These are phyloP conservation scores for Leptopilina syphax DNA, from an alignment of 2,888 invertebrate species.

Conservation along the genomic window DNA sequence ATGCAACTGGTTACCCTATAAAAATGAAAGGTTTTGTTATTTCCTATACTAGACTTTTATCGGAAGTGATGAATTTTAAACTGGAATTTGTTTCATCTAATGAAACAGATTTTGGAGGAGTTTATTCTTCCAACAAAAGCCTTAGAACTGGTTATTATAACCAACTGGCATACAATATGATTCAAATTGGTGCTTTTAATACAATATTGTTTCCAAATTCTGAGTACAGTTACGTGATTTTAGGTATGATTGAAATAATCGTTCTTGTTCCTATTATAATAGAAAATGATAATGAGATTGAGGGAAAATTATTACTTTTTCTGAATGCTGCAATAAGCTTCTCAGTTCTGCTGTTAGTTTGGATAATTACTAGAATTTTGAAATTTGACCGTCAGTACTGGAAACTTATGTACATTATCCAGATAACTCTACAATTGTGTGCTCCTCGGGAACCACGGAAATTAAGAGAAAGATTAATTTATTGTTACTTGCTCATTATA, in stretches of 20 bases:
- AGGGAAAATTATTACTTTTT: not conserved
- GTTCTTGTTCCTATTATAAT: not conserved
- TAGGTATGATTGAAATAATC: not conserved
- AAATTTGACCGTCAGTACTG: not conserved
- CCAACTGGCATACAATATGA: too few relatives aligned
- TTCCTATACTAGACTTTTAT: not conserved
- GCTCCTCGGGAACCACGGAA: not conserved
- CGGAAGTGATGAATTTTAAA: not conserved
- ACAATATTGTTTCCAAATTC: not conserved
- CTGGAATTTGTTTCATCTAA: not conserved
- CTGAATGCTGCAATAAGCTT: not conserved
- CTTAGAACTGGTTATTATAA: not conserved
- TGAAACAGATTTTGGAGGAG: not conserved
- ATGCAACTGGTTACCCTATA: not conserved
- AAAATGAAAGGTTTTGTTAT: not conserved
- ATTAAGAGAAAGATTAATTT: not conserved
- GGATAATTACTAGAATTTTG: not conserved
- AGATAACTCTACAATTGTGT: not conserved
- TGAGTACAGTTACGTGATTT: not conserved
- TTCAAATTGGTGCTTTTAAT: not conserved
- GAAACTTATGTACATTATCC: not conserved
- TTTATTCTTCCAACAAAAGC: not conserved
- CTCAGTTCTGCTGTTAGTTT: not conserved
- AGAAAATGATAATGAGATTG: not conserved
- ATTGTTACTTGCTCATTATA: not conserved